Evolutionary conservation across 2,113 vertebrate genomes (phyloP).

Genomic region (Pavo muticus): DNA sequence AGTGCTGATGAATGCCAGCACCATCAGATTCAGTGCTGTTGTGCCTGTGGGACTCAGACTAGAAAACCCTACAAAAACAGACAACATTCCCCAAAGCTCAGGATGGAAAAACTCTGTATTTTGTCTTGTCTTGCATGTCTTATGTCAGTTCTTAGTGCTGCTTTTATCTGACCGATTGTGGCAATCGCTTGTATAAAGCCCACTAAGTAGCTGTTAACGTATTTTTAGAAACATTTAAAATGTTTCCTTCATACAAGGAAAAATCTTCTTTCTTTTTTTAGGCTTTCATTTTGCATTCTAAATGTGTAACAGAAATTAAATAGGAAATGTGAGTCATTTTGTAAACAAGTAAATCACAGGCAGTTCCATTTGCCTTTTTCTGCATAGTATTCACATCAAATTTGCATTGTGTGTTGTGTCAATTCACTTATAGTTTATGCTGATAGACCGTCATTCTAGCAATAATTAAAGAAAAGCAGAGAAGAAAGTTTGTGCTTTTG

Average conservation of each 20-base stretch:
- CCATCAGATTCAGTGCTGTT: accelerated
- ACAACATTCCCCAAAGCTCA: neutral
- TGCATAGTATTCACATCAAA: neutral
- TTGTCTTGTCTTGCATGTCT: neutral
- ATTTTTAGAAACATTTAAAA: conserved; percentile 29
- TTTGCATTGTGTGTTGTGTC: neutral
- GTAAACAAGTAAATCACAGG: neutral
- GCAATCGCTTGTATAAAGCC: neutral
- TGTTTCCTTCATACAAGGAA: neutral
- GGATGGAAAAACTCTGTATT: neutral
- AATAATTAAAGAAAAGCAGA: neutral
- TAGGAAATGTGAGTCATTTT: neutral
- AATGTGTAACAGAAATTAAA: conserved; percentile 1
- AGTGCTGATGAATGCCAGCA: accelerated
- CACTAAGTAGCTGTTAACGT: neutral
- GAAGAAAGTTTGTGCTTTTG: neutral
- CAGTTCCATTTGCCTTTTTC: neutral
- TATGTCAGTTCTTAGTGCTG: neutral
- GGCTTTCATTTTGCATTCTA: neutral
- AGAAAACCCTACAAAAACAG: neutral
- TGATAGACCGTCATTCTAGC: neutral
- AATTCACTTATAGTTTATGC: neutral
- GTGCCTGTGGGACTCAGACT: accelerated
- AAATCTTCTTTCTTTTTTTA: neutral
- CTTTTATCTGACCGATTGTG: neutral